A percentile compares a stretch with the other conserved stretches of the same genome.
Evolutionary conservation across 2,888 invertebrate species (phyloP).

Genomic region (Rhagium mordax): DNA sequence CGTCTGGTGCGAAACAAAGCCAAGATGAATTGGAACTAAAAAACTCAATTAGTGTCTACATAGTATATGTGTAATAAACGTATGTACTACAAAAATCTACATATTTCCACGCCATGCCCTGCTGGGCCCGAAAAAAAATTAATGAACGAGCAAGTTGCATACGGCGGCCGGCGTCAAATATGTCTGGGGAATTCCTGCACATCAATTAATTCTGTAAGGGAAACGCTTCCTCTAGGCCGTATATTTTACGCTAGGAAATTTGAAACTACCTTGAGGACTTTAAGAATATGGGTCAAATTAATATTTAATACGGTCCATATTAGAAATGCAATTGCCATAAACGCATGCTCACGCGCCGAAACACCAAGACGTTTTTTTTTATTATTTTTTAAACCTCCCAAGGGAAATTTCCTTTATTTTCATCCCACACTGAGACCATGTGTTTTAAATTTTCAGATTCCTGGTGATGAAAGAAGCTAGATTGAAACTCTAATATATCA

Average conservation of each 20-base stretch:
- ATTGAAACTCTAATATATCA: not conserved
- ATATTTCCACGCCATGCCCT: conserved; percentile 8
- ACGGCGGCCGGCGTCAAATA: not conserved
- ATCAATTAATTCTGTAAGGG: not conserved
- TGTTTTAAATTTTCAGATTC: not conserved
- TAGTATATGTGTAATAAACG: conserved; percentile 6
- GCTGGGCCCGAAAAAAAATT: not conserved
- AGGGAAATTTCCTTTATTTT: not conserved
- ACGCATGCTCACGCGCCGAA: too few species aligned
- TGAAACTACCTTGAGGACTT: too few species aligned
- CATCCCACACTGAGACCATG: not conserved
- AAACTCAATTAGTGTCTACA: conserved; percentile 22
- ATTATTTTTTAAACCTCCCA: not conserved
- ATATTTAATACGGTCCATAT: too few species aligned
- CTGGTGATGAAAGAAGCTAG: not conserved
- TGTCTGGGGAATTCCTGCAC: not conserved
- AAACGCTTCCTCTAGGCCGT: not conserved
- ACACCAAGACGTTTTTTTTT: too few species aligned
- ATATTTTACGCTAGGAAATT: too few species aligned
- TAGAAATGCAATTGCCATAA: not conserved
- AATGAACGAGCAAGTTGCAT: not conserved
- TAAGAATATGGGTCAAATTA: too few species aligned
- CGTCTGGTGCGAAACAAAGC: conserved; percentile 16
- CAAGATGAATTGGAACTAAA: conserved; percentile 12
- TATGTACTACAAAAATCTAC: conserved; percentile 20